These are phyloP conservation scores for Timema podura DNA, from an alignment of 2,888 invertebrate genomes.

Conservation along the genomic window DNA sequence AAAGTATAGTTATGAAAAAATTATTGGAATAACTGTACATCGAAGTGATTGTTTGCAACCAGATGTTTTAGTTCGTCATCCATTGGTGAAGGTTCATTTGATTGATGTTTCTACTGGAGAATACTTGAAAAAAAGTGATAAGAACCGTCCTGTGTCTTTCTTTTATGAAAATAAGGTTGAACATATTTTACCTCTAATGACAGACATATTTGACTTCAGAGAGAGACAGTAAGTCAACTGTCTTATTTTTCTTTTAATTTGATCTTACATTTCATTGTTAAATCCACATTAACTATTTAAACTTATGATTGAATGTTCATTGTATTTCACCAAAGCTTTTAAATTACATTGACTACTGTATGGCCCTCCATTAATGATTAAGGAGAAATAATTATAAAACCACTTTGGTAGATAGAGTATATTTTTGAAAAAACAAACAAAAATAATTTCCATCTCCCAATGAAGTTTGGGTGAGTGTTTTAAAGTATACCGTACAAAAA, in stretches of 20 bases:
- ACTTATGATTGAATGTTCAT: too few species aligned
- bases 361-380: too few species aligned
- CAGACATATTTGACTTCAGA: conserved; percentile 57
- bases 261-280: not conserved
- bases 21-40: conserved; percentile 54
- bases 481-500: too few species aligned
- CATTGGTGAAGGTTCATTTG: conserved; percentile 59
- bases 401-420: too few species aligned
- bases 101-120: conserved; percentile 54
- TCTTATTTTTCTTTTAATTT: not conserved
- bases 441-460: too few species aligned
- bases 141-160: conserved; percentile 47
- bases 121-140: conserved; percentile 50
- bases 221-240: conserved; percentile 47
- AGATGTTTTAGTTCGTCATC: conserved; percentile 56
- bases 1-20: conserved; percentile 39
- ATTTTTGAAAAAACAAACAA: too few species aligned
- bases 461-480: too few species aligned
- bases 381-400: too few species aligned
- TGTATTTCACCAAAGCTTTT: too few species aligned
- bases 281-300: too few species aligned
- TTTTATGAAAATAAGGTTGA: conserved; percentile 47
- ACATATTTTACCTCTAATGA: conserved; percentile 57
- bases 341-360: too few species aligned
- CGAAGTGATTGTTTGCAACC: conserved; percentile 55